These are phyloP conservation scores for Azemiops feae DNA, from an alignment of 2,113 vertebrate species.

Conservation along the genomic window DNA sequence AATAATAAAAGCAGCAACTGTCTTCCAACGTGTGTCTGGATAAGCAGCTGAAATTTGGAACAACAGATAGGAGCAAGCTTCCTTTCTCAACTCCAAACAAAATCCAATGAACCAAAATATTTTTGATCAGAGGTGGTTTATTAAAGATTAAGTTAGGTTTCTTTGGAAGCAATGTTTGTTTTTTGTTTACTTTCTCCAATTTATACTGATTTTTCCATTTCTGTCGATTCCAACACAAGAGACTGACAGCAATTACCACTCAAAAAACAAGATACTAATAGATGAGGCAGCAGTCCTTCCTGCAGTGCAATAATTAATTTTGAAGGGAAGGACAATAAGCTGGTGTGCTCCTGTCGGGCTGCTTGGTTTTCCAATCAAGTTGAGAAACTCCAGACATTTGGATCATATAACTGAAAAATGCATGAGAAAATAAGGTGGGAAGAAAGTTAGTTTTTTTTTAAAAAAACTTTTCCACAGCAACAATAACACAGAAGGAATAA, in stretches of 20 bases:
- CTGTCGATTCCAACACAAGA: not conserved
- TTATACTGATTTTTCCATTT: slow-evolving; percentile 1
- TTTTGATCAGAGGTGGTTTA: not conserved
- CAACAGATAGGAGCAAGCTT: not conserved
- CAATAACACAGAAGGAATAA: not conserved
- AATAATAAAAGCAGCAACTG: not conserved
- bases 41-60: not conserved
- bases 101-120: not conserved
- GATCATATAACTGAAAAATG: not conserved
- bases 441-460: not conserved
- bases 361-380: not conserved
- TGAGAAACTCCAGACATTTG: not conserved
- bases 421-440: not conserved
- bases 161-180: not conserved
- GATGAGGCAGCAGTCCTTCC: not conserved
- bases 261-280: not conserved
- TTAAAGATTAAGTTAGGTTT: not conserved
- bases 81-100: not conserved
- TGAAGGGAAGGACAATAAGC: not conserved
- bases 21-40: not conserved
- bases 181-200: not conserved
- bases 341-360: not conserved
- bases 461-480: not conserved
- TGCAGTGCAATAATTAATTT: not conserved
- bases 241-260: slow-evolving; percentile 1